Base-by-base conservation (phyloP, 2,113 vertebrate species). In the Acrocephalus arundinaceus region DNA sequence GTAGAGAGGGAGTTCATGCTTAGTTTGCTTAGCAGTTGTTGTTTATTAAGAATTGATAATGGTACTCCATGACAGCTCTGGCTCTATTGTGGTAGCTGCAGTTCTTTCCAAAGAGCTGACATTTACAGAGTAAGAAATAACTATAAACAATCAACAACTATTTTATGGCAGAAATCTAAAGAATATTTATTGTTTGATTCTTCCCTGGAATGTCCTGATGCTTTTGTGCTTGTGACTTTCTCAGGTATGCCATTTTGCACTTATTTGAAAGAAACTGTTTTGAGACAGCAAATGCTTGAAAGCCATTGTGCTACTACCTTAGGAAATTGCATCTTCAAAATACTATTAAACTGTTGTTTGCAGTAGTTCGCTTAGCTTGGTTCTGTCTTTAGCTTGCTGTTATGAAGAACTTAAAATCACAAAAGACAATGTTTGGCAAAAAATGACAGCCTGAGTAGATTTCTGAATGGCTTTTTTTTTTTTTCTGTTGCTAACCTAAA, bases 21-120 rank as follows among this genome's bases (percentile, higher is more conserved):
- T 74, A 81, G 79, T 86, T 95, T 94, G 79, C 90, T 90, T 83
- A 66, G 79, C 79, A 80, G 67, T 92, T 79, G 76, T 45, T 93
- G 72, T 91, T 91, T 96, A 66, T 85, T 92, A 77, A 70, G 85
- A 93, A 86, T 35, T 71, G 63, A 54, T 92, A 94, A 78, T 61
- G 13, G 75, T 74, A 59, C 37, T 15, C 17, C 15, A 13, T 39
- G 71, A 77, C 63, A 96, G 75, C 46, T 55, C 59, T 37, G 48
- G 24, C 24, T 74, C 72, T 71, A 13, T 13, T 77, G 35, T 71
- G 13, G 39, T n/a, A 84, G 57, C 23, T 68, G 33, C 39, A 73
- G 30, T 52, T 57, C 35, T 55, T 87, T 59, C 52, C 43, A 24
- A 86, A 57, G 22, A 78, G 31, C 61, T 77, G 59, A 46, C 43